A percentile compares a stretch with the other conserved stretches of the same genome.
These are phyloP conservation scores for Sebastes goodei DNA, from an alignment of 2,797 vertebrate genomes.

Conservation along the genomic window DNA sequence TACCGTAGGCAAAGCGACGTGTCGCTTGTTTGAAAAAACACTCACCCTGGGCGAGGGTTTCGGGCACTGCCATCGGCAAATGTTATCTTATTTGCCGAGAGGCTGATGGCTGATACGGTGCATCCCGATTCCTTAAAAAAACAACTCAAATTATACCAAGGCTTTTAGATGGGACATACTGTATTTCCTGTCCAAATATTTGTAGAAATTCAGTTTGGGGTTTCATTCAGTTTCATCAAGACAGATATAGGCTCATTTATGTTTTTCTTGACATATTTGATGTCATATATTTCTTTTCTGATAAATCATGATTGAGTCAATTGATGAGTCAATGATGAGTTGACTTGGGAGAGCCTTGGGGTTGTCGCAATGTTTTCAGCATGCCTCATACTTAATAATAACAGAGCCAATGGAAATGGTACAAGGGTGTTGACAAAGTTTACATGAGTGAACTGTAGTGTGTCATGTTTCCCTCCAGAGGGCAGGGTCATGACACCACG, in stretches of 20 bases:
- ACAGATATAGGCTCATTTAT: neutral
- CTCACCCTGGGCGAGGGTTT: too few relatives aligned
- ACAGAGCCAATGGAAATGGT: neutral
- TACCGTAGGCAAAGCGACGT: too few relatives aligned
- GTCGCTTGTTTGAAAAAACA: too few relatives aligned
- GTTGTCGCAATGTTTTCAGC: neutral
- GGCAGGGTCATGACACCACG: neutral
- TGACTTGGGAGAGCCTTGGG: neutral
- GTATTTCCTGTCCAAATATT: neutral
- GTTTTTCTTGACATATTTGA: neutral
- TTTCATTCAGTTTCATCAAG: neutral
- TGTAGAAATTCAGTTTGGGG: neutral
- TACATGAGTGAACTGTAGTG: neutral
- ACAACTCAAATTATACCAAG: too few relatives aligned
- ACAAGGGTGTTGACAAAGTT: neutral
- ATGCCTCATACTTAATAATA: neutral
- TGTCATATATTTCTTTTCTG: neutral
- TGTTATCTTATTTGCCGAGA: too few relatives aligned
- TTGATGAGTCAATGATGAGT: neutral
- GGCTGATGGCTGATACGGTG: too few relatives aligned
- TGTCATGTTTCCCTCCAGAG: slow-evolving; percentile 18
- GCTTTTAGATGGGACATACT: too few relatives aligned
- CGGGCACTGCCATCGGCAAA: too few relatives aligned
- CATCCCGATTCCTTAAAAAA: too few relatives aligned
- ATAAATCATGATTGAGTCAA: too few relatives aligned